Base-by-base conservation (phyloP, 2,797 vertebrate species). In the Myioborus melanocephalus region DNA sequence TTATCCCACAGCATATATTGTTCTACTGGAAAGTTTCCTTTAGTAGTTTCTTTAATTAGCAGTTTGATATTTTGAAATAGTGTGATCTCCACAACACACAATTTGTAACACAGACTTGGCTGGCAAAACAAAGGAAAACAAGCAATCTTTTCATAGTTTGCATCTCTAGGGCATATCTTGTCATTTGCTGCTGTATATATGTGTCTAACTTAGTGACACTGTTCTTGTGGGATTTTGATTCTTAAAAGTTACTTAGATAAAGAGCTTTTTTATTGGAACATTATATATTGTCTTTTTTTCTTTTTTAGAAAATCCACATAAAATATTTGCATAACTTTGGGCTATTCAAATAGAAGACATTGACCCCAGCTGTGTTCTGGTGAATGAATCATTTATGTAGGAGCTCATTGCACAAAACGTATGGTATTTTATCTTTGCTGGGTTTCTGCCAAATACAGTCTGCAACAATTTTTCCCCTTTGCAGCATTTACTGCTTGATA, bases 1-100 rank as follows among this genome's bases (percentile, higher is more conserved):
- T 94, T 93, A 96, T 96, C 95, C 95, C 95, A 94, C 63, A 96
- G 96, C 91, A 95, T 94, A 94, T 70, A 96, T 94, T 96, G 93
- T 94, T 96, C 94, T 90, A 84, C 75, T 93, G 87, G 89, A 95
- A 96, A 94, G 70, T 94, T 96, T 96, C 93, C 85, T 88, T 86
- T 80, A 96, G 87, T 91, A 95, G 87, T 87, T 96, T 50, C 85
- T 94, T 94, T 96, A 96, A 95, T 96, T 96, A 95, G 95, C 93
- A 95, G 93, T 94, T 95, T 94, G 95, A 94, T 96, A 84, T 72
- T 95, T 95, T 94, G 94, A 95, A 97, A 84, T 88, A 94, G 83
- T 57, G 79, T 46, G 94, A 95, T 96, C 91, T 95, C 83, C 89
- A 91, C 66, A 78, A 88, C 66, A 85, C 34, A 79, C 52, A 76